These are phyloP conservation scores for Halictus ligatus DNA, from an alignment of 2,888 invertebrate species.

Conservation along the genomic window DNA sequence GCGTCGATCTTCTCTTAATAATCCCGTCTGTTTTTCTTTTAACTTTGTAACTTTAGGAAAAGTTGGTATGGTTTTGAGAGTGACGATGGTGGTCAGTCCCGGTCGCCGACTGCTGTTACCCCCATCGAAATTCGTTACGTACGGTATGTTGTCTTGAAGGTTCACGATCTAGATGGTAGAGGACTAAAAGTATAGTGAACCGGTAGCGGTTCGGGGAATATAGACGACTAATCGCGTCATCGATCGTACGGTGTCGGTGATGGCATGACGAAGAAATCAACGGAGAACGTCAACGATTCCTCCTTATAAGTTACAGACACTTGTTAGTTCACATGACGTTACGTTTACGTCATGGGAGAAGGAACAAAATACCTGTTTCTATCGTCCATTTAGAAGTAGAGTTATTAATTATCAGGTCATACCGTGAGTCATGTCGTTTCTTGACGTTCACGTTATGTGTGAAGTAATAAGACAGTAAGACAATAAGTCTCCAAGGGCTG, in stretches of 20 bases:
- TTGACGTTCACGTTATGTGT: neutral
- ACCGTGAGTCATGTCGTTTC: neutral
- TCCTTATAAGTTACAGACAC: neutral
- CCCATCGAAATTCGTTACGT: constrained; percentile 68
- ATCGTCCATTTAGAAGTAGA: too few relatives aligned
- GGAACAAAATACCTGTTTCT: neutral
- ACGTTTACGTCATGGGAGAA: neutral
- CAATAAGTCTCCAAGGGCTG: too few relatives aligned
- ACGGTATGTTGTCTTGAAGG: constrained; percentile 59
- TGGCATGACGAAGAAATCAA: constrained; percentile 5
- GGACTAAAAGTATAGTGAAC: constrained; percentile 57
- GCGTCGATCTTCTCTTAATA: constrained; percentile 24
- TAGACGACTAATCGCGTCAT: constrained; percentile 46
- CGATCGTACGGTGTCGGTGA: neutral
- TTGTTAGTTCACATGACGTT: neutral
- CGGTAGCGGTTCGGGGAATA: constrained; percentile 18
- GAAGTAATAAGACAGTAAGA: too few relatives aligned
- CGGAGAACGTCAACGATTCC: constrained; percentile 19
- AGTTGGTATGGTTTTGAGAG: constrained; percentile 64
- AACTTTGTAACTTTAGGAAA: constrained; percentile 63
- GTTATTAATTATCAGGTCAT: neutral
- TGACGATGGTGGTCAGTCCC: constrained; percentile 57
- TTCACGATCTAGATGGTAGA: constrained; percentile 36
- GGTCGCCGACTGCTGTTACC: constrained; percentile 32
- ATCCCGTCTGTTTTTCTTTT: constrained; percentile 36